Evolutionary conservation across 2,888 invertebrate species (phyloP).

Genomic region (Catocala nupta): DNA sequence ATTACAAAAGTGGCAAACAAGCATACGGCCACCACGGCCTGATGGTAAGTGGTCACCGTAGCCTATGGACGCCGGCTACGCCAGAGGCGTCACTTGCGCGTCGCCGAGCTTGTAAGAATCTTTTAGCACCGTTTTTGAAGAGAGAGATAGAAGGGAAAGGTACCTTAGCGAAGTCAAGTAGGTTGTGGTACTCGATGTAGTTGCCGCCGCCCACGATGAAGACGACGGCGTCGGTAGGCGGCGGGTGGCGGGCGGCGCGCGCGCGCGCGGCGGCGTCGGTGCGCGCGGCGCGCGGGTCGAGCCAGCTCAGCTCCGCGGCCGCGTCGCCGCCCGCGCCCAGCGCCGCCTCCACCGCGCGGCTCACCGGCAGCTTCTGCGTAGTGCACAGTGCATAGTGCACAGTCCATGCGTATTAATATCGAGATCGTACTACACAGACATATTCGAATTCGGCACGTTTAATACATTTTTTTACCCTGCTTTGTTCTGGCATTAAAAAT

Average conservation of each 20-base stretch:
- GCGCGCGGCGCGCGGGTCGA: constrained; percentile 98
- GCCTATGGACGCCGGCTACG: too few species aligned
- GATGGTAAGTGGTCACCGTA: too few species aligned
- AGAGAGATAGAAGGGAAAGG: background rate
- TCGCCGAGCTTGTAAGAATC: too few species aligned
- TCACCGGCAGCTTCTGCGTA: constrained; percentile 95
- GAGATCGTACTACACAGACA: too few species aligned
- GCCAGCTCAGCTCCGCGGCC: constrained; percentile 95
- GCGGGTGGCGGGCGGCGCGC: constrained; percentile 88
- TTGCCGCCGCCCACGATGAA: constrained; percentile 98
- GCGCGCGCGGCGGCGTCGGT: constrained; percentile 85
- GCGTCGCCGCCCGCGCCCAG: constrained; percentile 91
- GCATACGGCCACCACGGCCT: too few species aligned
- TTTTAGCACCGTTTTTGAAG: too few species aligned
- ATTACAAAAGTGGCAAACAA: too few species aligned
- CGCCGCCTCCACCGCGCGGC: constrained; percentile 94
- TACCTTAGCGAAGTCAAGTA: constrained; percentile 97
- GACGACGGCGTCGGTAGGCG: constrained; percentile 96
- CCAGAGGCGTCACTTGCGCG: too few species aligned
- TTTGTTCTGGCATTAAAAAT: too few species aligned
- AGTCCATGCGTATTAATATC: too few species aligned
- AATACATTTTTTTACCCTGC: too few species aligned
- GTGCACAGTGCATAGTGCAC: background rate
- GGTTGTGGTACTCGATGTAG: constrained; percentile 99
- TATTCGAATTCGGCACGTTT: too few species aligned